Evolutionary conservation across 2,113 vertebrate species (phyloP), one percentile per base, ranked within the genome.

Genomic region (Scatophagus argus): DNA sequence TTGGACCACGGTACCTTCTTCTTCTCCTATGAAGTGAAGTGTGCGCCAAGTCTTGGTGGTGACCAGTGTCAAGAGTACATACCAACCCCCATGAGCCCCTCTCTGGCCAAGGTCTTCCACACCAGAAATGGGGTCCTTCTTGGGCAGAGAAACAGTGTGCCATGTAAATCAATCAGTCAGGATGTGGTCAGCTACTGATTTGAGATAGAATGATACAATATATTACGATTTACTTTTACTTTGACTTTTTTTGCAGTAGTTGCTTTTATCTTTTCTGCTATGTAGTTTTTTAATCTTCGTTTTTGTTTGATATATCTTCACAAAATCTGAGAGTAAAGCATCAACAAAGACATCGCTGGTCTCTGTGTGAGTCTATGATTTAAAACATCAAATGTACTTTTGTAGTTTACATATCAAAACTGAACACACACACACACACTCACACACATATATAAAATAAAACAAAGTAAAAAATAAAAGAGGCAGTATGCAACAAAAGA

Each of bases 1-100:
- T n/a, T n/a, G n/a, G n/a, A n/a, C n/a, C n/a, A n/a, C n/a, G n/a
- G n/a, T n/a, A n/a, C 36, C 1, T 41, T 96, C 17, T 81, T 12
- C 8, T 96, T 94, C 78, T 41, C 8, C 5, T 94, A 93, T 25
- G 0, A 1, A 0, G 90, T 79, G 10, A 43, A 8, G 1, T 96
- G 95, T 36, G 83, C 91, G 19, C 88, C 87, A 0, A 89, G 94
- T 51, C 90, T 96, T 3, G 21, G 51, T 0, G 95, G 95, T 0
- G 1, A 1, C 0, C 71, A 43, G 6, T 96, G 95, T 82, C 31
- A 74, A 0, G 76, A 95, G 0, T 94, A 96, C 8, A 52, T 29
- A 0, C n/a, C n/a, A n/a, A n/a, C n/a, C n/a, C n/a, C n/a, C n/a
- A n/a, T n/a, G n/a, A n/a, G n/a, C n/a, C n/a, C n/a, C n/a, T n/a